Percentiles rank a stretch among this genome's conserved stretches.
These are phyloP conservation scores for Cyphomyrmex costatus DNA, from an alignment of 1,140 invertebrate genomes.

Conservation along the genomic window DNA sequence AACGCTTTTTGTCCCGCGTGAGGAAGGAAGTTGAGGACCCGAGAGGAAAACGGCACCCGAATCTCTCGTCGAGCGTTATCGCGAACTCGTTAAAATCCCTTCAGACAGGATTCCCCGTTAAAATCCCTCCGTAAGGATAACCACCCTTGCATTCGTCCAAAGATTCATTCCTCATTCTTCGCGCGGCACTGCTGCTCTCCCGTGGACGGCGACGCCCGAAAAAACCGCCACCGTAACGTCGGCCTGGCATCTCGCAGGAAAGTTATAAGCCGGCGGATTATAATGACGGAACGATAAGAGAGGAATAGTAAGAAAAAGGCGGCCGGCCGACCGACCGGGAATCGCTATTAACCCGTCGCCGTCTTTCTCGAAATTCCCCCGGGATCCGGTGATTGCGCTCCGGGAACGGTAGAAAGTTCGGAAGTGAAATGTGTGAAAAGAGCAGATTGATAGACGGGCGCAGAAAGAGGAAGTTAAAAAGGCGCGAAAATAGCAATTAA, in stretches of 20 bases:
- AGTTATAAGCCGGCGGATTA: slow-evolving; percentile 78
- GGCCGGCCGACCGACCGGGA: slow-evolving; percentile 41
- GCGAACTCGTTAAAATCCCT: slow-evolving; percentile 75
- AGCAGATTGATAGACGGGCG: slow-evolving; percentile 55
- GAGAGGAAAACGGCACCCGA: slow-evolving; percentile 7
- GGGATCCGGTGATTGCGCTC: slow-evolving; percentile 39
- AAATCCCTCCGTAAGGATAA: slow-evolving; percentile 63
- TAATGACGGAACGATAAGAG: slow-evolving; percentile 81
- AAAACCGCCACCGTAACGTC: slow-evolving; percentile 42
- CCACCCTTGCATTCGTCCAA: slow-evolving; percentile 58
- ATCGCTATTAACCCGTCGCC: slow-evolving; percentile 74
- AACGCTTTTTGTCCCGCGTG: slow-evolving; percentile 18
- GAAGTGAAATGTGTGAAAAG: slow-evolving; percentile 57
- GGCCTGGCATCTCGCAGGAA: slow-evolving; percentile 61
- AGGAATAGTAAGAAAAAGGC: slow-evolving; percentile 60
- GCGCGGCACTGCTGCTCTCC: slow-evolving; percentile 12
- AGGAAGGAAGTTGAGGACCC: not conserved
- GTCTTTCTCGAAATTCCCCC: slow-evolving; percentile 16
- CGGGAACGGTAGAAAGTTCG: slow-evolving; percentile 36
- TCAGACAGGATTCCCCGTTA: slow-evolving; percentile 44
- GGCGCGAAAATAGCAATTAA: slow-evolving; percentile 51
- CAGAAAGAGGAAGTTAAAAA: slow-evolving; percentile 20
- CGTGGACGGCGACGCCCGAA: slow-evolving; percentile 55
- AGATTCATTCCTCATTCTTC: slow-evolving; percentile 73
- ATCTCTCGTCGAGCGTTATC: slow-evolving; percentile 67